Conservation (phyloP, 92 coral and sea anemone genomes). For the Palythoa grandis region DNA sequence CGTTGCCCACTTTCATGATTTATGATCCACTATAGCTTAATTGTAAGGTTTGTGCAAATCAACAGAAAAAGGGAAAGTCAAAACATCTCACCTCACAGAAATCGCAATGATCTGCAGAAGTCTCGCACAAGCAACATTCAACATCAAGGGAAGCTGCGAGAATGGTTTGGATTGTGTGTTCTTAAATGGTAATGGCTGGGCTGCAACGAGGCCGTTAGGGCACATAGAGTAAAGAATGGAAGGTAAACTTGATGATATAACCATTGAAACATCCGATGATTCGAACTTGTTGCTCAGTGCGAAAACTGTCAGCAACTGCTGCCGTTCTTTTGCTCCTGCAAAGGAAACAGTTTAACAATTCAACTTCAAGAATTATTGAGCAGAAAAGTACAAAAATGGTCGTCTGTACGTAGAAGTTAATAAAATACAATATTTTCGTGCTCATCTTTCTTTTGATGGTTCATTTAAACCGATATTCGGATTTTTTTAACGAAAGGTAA, state of each 20-base stretch:
- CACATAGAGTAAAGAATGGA: conserved; percentile 72
- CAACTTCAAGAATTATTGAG: too few species aligned
- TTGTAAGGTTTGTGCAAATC: neutral
- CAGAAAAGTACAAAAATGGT: too few species aligned
- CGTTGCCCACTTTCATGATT: too few species aligned
- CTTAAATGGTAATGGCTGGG: conserved; percentile 76
- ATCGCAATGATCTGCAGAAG: conserved; percentile 80
- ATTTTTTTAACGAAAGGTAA: too few species aligned
- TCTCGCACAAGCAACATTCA: conserved; percentile 81
- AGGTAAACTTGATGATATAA: conserved; percentile 74
- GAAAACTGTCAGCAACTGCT: conserved; percentile 76
- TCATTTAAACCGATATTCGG: too few species aligned
- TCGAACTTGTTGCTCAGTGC: conserved; percentile 84
- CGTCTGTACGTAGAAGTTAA: too few species aligned
- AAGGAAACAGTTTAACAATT: neutral
- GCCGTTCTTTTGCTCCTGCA: conserved; percentile 84
- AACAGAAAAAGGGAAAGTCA: neutral
- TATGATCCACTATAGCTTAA: too few species aligned
- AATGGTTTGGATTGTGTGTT: conserved; percentile 58
- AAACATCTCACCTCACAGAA: conserved; percentile 70
- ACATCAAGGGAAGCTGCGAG: conserved; percentile 73
- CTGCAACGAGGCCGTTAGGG: conserved; percentile 72
- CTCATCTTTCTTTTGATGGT: too few species aligned
- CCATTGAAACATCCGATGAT: conserved; percentile 76
- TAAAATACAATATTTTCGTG: too few species aligned